A percentile compares a stretch with the other conserved stretches of the same genome.
Conservation (phyloP, 1,140 invertebrate genomes). For the Pomacea maculata region DNA sequence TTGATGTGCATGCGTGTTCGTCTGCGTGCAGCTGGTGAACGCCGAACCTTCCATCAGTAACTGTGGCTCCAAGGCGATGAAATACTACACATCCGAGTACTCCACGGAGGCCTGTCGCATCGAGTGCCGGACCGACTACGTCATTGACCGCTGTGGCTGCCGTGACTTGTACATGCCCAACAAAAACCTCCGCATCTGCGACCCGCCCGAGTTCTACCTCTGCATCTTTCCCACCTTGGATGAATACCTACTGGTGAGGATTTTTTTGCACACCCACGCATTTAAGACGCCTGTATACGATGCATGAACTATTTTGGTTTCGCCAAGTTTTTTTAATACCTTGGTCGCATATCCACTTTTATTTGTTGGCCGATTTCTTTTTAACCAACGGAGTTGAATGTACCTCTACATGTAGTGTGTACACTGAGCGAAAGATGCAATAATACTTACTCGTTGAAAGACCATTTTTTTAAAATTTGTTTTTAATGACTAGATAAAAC, state of each 20-base stretch:
- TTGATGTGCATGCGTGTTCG: too few relatives aligned
- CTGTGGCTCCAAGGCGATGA: constrained; percentile 13
- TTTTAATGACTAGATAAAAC: too few relatives aligned
- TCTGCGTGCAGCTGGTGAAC: constrained; percentile 12
- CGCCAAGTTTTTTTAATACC: too few relatives aligned
- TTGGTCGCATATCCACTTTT: too few relatives aligned
- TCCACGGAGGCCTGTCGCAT: constrained; percentile 19
- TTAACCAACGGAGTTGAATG: too few relatives aligned
- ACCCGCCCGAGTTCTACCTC: constrained; percentile 12
- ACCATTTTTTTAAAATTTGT: too few relatives aligned
- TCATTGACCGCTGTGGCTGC: constrained; percentile 17
- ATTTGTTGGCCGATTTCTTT: too few relatives aligned
- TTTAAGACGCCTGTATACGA: not conserved
- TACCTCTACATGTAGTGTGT: too few relatives aligned
- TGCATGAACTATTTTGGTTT: not conserved
- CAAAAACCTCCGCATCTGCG: constrained; percentile 12
- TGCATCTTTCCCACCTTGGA: constrained; percentile 13
- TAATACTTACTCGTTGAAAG: too few relatives aligned
- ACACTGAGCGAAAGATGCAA: too few relatives aligned
- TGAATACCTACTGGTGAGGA: constrained; percentile 1
- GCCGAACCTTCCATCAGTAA: constrained; percentile 13
- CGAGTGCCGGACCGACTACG: constrained; percentile 23
- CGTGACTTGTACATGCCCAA: constrained; percentile 12
- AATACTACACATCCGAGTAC: constrained; percentile 20
- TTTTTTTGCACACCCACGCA: not conserved